Evolutionary conservation across 2,113 vertebrate species (phyloP).

Genomic region (Hyla sarda): DNA sequence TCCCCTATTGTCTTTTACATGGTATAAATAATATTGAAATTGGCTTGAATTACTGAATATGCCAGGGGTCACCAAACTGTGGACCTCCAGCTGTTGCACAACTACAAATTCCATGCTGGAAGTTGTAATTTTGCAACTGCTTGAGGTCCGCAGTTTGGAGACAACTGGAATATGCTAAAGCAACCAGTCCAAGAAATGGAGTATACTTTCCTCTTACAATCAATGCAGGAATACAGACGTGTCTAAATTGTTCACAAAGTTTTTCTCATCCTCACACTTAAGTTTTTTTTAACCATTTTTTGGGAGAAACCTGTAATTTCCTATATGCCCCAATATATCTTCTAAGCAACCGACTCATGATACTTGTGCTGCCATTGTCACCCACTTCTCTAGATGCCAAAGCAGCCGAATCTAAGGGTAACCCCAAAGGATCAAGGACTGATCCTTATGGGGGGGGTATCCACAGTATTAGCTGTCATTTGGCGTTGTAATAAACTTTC

Average conservation of each 20-base stretch:
- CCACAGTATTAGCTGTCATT: constrained; percentile 32
- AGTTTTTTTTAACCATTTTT: not conserved
- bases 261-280: not conserved
- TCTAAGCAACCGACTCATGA: not conserved
- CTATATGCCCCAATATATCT: not conserved
- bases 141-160: too few species aligned
- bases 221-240: not conserved
- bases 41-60: too few species aligned
- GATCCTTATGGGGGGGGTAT: constrained; percentile 3
- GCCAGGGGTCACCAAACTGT: too few species aligned
- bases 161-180: too few species aligned
- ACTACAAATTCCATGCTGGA: too few species aligned
- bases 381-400: constrained; percentile 19
- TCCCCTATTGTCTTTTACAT: too few species aligned
- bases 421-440: not conserved
- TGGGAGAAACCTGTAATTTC: not conserved
- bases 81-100: too few species aligned
- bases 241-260: not conserved
- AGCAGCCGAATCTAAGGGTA: constrained; percentile 8
- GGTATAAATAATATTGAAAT: too few species aligned
- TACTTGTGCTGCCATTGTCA: not conserved
- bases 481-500: constrained; percentile 42
- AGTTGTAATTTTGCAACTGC: too few species aligned
- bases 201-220: not conserved
- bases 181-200: not conserved